These are phyloP conservation scores for Morinoia aosen DNA, from an alignment of 2,888 invertebrate genomes.

Conservation along the genomic window DNA sequence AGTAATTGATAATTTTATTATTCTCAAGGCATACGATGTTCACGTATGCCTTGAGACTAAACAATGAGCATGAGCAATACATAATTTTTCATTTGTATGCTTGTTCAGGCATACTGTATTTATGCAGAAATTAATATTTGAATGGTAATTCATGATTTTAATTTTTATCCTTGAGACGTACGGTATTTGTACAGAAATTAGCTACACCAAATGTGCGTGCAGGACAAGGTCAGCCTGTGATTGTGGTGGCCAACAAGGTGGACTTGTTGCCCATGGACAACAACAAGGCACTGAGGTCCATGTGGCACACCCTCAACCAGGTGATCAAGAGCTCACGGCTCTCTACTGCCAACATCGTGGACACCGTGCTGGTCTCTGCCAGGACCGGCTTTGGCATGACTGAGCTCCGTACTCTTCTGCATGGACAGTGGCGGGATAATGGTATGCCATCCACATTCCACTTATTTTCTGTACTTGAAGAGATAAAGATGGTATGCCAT, in stretches of 20 bases:
- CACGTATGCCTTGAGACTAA: too few species aligned
- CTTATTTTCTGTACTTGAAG: too few species aligned
- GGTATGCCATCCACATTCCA: conserved; percentile 43
- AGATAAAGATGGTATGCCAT: too few species aligned
- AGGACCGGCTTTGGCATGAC: conserved; percentile 97
- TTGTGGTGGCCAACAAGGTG: conserved; percentile 94
- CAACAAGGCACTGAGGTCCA: conserved; percentile 79
- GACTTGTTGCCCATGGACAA: conserved; percentile 90
- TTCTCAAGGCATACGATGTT: too few species aligned
- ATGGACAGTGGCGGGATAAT: conserved; percentile 62
- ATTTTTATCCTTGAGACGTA: too few species aligned
- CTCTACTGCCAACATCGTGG: conserved; percentile 79
- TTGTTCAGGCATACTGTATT: too few species aligned
- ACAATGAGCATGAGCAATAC: too few species aligned
- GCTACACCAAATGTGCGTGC: conserved; percentile 68
- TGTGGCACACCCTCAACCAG: conserved; percentile 77
- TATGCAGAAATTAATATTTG: too few species aligned
- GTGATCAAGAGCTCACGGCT: conserved; percentile 78
- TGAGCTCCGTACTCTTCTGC: conserved; percentile 77
- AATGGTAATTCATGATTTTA: too few species aligned
- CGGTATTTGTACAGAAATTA: background rate
- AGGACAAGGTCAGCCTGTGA: conserved; percentile 79
- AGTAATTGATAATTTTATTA: too few species aligned
- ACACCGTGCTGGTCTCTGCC: conserved; percentile 85
- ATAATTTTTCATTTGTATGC: too few species aligned